A percentile compares a stretch with the other conserved stretches of the same genome.
These are phyloP conservation scores for Peromyscus eremicus DNA, from an alignment of 2,797 vertebrate species.

Conservation along the genomic window DNA sequence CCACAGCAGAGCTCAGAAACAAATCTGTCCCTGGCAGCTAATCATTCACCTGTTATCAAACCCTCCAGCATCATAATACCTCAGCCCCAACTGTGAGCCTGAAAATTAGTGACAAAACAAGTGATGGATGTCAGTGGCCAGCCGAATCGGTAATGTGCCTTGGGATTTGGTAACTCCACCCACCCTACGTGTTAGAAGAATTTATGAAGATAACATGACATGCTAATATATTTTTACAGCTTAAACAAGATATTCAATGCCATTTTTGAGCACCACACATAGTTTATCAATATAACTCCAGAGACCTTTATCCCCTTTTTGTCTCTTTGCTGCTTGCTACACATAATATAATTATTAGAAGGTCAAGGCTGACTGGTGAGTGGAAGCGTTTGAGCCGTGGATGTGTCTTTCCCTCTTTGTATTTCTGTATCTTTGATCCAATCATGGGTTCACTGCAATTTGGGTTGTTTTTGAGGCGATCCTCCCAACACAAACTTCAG, in stretches of 20 bases:
- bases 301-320: constrained; percentile 86
- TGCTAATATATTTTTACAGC: constrained; percentile 91
- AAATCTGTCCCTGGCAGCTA: constrained; percentile 88
- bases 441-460: constrained; percentile 6
- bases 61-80: constrained; percentile 85
- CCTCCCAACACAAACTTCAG: constrained; percentile 27
- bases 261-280: constrained; percentile 87
- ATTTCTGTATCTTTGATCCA: neutral
- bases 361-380: constrained; percentile 77
- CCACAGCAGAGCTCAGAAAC: constrained; percentile 87
- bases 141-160: constrained; percentile 86
- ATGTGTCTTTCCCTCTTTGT: constrained; percentile 59
- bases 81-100: constrained; percentile 79
- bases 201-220: constrained; percentile 92
- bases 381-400: constrained; percentile 63
- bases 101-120: constrained; percentile 84
- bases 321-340: constrained; percentile 78
- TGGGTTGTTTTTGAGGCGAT: neutral
- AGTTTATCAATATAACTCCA: constrained; percentile 89
- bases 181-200: constrained; percentile 88
- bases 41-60: constrained; percentile 89
- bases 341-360: constrained; percentile 82
- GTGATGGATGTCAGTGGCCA: constrained; percentile 86
- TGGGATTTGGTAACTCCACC: constrained; percentile 87
- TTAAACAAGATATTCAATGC: constrained; percentile 90